Evolutionary conservation across 2,113 vertebrate genomes (phyloP).

Genomic region (Nycticryphes semicollaris): DNA sequence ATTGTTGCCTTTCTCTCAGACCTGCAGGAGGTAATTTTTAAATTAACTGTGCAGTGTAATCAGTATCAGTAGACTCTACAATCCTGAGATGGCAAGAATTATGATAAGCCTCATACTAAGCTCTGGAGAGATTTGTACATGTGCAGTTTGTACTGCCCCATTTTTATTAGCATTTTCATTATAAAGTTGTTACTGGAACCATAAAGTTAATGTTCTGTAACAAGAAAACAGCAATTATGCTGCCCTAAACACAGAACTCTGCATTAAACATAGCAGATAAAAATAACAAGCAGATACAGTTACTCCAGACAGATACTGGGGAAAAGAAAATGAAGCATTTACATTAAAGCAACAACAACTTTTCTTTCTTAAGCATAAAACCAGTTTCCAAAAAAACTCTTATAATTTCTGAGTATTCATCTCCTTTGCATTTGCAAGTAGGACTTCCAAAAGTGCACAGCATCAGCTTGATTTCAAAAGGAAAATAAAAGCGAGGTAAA

Average conservation of each 20-base stretch:
- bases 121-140: slow-evolving; percentile 34
- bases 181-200: slow-evolving; percentile 45
- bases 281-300: slow-evolving; percentile 14
- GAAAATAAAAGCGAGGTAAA: neutral
- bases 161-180: slow-evolving; percentile 61
- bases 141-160: neutral
- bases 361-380: slow-evolving; percentile 1
- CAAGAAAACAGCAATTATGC: slow-evolving; percentile 33
- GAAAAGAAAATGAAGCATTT: neutral
- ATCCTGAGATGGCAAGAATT: slow-evolving; percentile 37
- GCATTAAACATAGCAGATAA: slow-evolving; percentile 28
- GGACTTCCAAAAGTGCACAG: neutral
- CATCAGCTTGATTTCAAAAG: neutral
- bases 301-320: neutral
- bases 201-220: slow-evolving; percentile 57
- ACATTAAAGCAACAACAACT: neutral
- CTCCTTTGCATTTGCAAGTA: neutral
- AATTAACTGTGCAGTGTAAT: slow-evolving; percentile 23
- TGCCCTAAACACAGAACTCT: slow-evolving; percentile 1
- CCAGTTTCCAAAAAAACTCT: neutral
- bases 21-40: slow-evolving; percentile 46
- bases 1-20: slow-evolving; percentile 4
- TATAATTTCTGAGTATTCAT: neutral
- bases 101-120: slow-evolving; percentile 20
- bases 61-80: neutral